Base-by-base conservation (phyloP, 2,888 invertebrate species). In the Drosophila peninsularis region DNA sequence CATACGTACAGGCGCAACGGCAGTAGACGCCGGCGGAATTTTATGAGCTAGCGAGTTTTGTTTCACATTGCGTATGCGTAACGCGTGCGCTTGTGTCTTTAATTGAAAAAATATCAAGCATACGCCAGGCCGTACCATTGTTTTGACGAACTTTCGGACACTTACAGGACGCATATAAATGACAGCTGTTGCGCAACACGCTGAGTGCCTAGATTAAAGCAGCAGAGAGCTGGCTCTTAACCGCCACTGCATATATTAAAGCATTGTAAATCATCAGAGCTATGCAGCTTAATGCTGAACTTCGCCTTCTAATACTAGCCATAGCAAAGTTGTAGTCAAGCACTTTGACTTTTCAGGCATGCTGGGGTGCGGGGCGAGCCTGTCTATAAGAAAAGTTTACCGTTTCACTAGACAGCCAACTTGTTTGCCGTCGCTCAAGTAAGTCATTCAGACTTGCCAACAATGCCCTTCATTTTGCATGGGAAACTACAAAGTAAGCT, bases 401-500 rank as follows among this genome's bases (percentile, higher is more conserved):
- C 75, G 75, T 72, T 75, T 78, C 80, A 86, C 86, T 86, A 78
- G 81, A 82, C 74, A 86, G 72, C 54, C 60, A 67, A 79, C 78
- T 62, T 65, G 60, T 56, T 68, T 71, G 63, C 64, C 74, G 78
- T 60, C 55, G 52, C 55, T 60, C 61, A 58, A 63, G 69, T 49
- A 45, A 60, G 81, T 80, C 62, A 77, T 62, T 63, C 63, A 71
- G 71, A 74, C 36, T 53, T 62, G 47, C 68, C 37, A 82, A 80
- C 74, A 86, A 78, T 83, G 71, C 78, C 67, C 71, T 71, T 71
- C 71, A 83, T 88, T 83, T 86, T 75, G 75, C 71, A 87, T 83
- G 81, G 75, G 60, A 83, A 83, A 83, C 83, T 87, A 77, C 89
- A 72, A 83, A 87, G 71, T 78, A 83, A 83, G 87, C 83, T 83